Evolutionary conservation across 2,888 invertebrate genomes (phyloP), one percentile per base, ranked within the genome.

Genomic region (Cheilosia variabilis): DNA sequence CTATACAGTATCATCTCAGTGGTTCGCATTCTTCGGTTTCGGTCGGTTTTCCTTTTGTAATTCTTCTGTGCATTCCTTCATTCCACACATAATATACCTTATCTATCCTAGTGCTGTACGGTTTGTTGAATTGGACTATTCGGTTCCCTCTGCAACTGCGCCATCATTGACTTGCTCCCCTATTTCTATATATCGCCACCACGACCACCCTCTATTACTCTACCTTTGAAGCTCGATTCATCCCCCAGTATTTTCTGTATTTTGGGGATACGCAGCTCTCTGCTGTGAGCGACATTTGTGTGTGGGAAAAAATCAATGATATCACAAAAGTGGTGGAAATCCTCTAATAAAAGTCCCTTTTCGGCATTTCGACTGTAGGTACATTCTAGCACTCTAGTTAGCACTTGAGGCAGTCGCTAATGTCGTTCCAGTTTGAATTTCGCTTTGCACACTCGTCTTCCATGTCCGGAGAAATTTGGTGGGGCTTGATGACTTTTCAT

Each of bases 91-190:
- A n/a, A n/a, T n/a, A n/a, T 55, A 79, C 60, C 47, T 45, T 65
- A 58, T 53, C 66, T 62, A 43, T 47, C 62, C 41, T 47, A 45
- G 58, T 77, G 4, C 4, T 37, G 45, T 58, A 65, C 52, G 69
- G 60, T 71, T 84, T 80, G 79, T 75, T 79, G 65, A 84, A 79
- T 75, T 75, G 55, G 31, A 75, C 45, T 69, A 55, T 62, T 68
- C 57, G 57, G 43, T 63, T 69, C 73, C 63, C 52, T 84, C 79
- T 84, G 84, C 84, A 84, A 84, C 84, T 84, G 84, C 84, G 84
- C 84, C 75, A 34, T 84, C 75, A 79, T 75, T 63, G 58, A 75
- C 63, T 79, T 63, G 78, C 41, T 69, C 68, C 60, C 22, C 27
- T 22, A 43, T 65, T 79, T 50, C 60, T 37, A 47, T 34, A 47